A percentile compares a stretch with the other conserved stretches of the same genome.
These are phyloP conservation scores for Idaea aversata DNA, from an alignment of 2,888 invertebrate species.

Conservation along the genomic window DNA sequence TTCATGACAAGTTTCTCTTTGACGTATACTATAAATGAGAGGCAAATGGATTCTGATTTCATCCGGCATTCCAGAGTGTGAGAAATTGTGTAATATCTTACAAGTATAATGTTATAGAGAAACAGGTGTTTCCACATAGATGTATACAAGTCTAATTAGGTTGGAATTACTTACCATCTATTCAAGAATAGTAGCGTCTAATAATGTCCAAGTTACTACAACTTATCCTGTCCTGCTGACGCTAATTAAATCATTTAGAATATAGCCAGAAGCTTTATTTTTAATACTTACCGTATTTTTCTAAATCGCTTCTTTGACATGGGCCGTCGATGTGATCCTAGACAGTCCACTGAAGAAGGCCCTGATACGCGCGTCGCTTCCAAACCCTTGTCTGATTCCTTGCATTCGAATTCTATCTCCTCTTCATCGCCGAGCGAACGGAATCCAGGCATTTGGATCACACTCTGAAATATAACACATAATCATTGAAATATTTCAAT, in stretches of 20 bases:
- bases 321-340: slow-evolving; percentile 90
- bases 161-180: neutral
- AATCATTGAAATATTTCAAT: neutral
- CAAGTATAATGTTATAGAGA: neutral
- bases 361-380: slow-evolving; percentile 94
- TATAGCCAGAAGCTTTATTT: slow-evolving; percentile 11
- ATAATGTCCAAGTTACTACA: neutral
- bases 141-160: neutral
- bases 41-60: neutral
- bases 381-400: slow-evolving; percentile 90
- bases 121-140: neutral
- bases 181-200: neutral
- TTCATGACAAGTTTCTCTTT: neutral
- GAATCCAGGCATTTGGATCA: slow-evolving; percentile 94
- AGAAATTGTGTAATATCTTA: neutral
- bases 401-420: slow-evolving; percentile 92
- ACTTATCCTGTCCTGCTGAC: neutral
- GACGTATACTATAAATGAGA: slow-evolving; percentile 1
- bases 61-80: neutral
- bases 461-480: slow-evolving; percentile 83
- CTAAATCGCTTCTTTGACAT: slow-evolving; percentile 90
- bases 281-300: slow-evolving; percentile 85
- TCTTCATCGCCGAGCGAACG: slow-evolving; percentile 93
- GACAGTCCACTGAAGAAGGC: slow-evolving; percentile 87
- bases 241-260: neutral